A percentile compares a stretch with the other conserved stretches of the same genome.
Evolutionary conservation across 1,140 invertebrate species (phyloP).

Genomic region (Drosophila bipectinata): DNA sequence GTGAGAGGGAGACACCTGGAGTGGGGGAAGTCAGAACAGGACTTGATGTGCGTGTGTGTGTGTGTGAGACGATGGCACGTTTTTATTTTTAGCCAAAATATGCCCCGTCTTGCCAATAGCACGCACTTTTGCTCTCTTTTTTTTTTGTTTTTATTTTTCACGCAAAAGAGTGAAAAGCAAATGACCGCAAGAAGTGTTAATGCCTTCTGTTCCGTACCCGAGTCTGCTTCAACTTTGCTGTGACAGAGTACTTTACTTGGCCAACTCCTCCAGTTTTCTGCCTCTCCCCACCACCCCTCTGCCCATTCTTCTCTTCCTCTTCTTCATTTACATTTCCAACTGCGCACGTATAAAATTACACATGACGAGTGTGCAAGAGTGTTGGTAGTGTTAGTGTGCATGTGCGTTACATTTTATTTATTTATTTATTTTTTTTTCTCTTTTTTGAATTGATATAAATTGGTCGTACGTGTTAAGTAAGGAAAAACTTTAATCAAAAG

Average conservation of each 20-base stretch:
- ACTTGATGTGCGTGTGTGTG: slow-evolving; percentile 28
- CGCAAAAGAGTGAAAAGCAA: slow-evolving; percentile 53
- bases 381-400: too few relatives aligned
- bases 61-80: slow-evolving; percentile 45
- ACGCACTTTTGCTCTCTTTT: slow-evolving; percentile 24
- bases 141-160: slow-evolving; percentile 4
- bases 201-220: slow-evolving; percentile 36
- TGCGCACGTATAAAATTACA: slow-evolving; percentile 80
- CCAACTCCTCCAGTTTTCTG: slow-evolving; percentile 39
- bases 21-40: slow-evolving; percentile 47
- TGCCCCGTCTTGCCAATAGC: slow-evolving; percentile 66
- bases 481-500: slow-evolving; percentile 29
- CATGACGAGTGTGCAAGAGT: slow-evolving; percentile 8
- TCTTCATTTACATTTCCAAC: slow-evolving; percentile 71
- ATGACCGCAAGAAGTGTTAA: slow-evolving; percentile 72
- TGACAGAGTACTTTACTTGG: slow-evolving; percentile 13
- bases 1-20: slow-evolving; percentile 7
- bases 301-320: background rate
- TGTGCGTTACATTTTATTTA: slow-evolving; percentile 41
- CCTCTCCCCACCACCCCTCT: slow-evolving; percentile 8
- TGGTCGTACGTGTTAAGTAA: slow-evolving; percentile 19
- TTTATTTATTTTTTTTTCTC: slow-evolving; percentile 6
- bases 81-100: slow-evolving; percentile 76
- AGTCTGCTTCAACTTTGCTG: slow-evolving; percentile 12
- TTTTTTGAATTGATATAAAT: slow-evolving; percentile 42